A percentile compares a stretch with the other conserved stretches of the same genome.
phyloP scores from a whole-genome alignment of 2,888 invertebrate genomes.

The Tillus elongatus region DNA sequence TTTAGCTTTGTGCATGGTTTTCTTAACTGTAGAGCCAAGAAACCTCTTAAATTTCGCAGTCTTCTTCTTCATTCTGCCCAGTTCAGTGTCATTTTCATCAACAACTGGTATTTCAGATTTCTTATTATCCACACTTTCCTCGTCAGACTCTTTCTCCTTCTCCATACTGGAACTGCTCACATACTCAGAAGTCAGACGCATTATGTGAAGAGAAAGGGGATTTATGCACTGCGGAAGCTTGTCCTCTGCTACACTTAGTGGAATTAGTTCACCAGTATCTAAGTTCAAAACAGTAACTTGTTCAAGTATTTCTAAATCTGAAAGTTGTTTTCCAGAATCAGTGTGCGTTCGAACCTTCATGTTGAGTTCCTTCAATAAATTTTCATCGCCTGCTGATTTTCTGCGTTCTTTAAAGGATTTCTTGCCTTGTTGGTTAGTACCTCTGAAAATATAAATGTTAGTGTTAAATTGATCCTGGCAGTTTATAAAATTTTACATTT shows the following conservation, averaged over 20 bases:
- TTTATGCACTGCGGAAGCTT: slow-evolving; percentile 86
- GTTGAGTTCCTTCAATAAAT: slow-evolving; percentile 57
- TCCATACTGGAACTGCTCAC: slow-evolving; percentile 56
- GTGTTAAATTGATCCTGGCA: too few relatives aligned
- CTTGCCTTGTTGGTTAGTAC: slow-evolving; percentile 28
- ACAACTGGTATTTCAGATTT: slow-evolving; percentile 48
- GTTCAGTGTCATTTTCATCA: slow-evolving; percentile 42
- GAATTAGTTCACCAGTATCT: slow-evolving; percentile 83
- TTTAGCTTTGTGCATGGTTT: slow-evolving; percentile 85
- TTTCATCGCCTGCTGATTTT: slow-evolving; percentile 78
- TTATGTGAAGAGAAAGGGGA: slow-evolving; percentile 89
- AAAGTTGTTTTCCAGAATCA: slow-evolving; percentile 76
- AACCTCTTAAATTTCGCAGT: slow-evolving; percentile 62
- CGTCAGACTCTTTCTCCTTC: slow-evolving; percentile 66
- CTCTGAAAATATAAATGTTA: slow-evolving; percentile 25
- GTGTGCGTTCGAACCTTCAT: slow-evolving; percentile 73
- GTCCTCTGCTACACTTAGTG: slow-evolving; percentile 91
- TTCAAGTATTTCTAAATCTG: slow-evolving; percentile 88
- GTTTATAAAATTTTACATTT: background rate
- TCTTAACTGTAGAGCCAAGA: slow-evolving; percentile 82
- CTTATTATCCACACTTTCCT: slow-evolving; percentile 62
- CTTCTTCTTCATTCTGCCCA: slow-evolving; percentile 43
- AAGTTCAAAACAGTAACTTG: slow-evolving; percentile 78
- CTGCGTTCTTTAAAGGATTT: slow-evolving; percentile 51
- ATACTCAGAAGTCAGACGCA: slow-evolving; percentile 86